phyloP scores from a whole-genome alignment of 2,888 invertebrate species.

The Drosophila mettleri region DNA sequence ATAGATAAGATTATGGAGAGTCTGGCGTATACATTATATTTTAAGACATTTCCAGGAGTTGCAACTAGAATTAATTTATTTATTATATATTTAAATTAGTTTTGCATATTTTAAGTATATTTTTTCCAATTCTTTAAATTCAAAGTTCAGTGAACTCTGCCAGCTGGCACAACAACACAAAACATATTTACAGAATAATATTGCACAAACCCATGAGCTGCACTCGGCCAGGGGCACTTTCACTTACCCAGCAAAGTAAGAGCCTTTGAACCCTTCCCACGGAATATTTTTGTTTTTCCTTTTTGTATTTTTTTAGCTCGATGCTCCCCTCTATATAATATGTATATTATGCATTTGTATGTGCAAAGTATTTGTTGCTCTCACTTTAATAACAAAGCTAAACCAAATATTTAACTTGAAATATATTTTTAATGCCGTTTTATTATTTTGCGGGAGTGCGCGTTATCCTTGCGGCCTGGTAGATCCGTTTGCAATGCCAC shows the following conservation, averaged over 20 bases:
- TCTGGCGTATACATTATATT: constrained; percentile 2
- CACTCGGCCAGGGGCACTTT: constrained; percentile 34
- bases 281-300: constrained; percentile 21
- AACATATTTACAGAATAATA: constrained; percentile 13
- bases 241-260: constrained; percentile 37
- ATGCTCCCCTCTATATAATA: constrained; percentile 44
- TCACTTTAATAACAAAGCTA: constrained; percentile 24
- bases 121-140: no score
- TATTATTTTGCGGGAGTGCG: constrained; percentile 10
- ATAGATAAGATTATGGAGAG: not conserved
- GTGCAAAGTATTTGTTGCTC: constrained; percentile 16
- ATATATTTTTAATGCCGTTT: constrained; percentile 3
- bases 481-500: constrained; percentile 50
- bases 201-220: constrained; percentile 18
- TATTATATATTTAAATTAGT: not conserved
- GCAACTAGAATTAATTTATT: not conserved
- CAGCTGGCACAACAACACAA: constrained; percentile 1
- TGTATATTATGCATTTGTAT: constrained; percentile 5
- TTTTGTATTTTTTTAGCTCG: constrained; percentile 57
- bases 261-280: not conserved
- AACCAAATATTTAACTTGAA: constrained; percentile 14
- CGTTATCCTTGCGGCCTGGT: constrained; percentile 38
- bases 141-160: constrained; percentile 44
- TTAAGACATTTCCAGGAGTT: not conserved
- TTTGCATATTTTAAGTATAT: not conserved